Evolutionary conservation across 2,888 invertebrate species (phyloP).

Genomic region (Epirrhoe tristata): DNA sequence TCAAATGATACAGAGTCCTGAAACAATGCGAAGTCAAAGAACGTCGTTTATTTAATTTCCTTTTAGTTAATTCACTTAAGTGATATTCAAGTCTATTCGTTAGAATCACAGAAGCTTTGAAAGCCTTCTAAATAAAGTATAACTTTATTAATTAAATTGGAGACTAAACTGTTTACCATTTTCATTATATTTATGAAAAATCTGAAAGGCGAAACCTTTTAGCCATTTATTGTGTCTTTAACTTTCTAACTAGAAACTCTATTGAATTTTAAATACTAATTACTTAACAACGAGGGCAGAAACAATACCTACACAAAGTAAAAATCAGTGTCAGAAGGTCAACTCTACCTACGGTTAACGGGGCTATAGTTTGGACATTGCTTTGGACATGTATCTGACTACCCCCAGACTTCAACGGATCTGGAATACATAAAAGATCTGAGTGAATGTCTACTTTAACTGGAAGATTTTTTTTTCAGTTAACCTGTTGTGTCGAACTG

Average conservation of each 20-base stretch:
- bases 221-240: neutral
- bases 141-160: constrained; percentile 15
- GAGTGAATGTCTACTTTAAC: too few relatives aligned
- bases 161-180: constrained; percentile 11
- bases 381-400: too few relatives aligned
- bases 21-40: constrained; percentile 1
- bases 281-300: too few relatives aligned
- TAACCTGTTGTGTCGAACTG: too few relatives aligned
- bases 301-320: neutral
- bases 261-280: neutral
- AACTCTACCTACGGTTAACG: too few relatives aligned
- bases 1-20: neutral
- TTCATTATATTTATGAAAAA: constrained; percentile 1
- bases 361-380: too few relatives aligned
- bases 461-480: too few relatives aligned
- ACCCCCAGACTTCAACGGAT: too few relatives aligned
- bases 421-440: too few relatives aligned
- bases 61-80: neutral
- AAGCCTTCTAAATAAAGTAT: constrained; percentile 15
- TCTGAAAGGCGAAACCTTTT: neutral
- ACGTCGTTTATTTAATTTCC: constrained; percentile 5
- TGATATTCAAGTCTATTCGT: constrained; percentile 9
- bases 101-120: constrained; percentile 8
- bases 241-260: neutral
- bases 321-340: too few relatives aligned